These are phyloP conservation scores for Labia minor DNA, from an alignment of 2,888 invertebrate species.

Conservation along the genomic window DNA sequence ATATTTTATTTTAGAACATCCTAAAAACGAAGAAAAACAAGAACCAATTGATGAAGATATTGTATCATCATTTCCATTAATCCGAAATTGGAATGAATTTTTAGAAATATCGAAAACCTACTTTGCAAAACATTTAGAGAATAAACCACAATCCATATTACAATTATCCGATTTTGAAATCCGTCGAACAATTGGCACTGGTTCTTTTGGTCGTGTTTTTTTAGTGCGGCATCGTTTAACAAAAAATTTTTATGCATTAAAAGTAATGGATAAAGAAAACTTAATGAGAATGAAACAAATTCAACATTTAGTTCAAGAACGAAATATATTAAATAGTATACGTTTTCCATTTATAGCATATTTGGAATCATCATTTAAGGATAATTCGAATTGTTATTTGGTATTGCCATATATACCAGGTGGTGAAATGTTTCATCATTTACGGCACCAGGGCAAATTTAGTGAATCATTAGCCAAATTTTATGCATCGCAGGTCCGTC, in stretches of 20 bases:
- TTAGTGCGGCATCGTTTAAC: slow-evolving; percentile 47
- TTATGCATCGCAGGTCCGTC: slow-evolving; percentile 68
- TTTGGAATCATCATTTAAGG: slow-evolving; percentile 76
- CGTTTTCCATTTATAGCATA: slow-evolving; percentile 82
- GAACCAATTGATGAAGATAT: too few species aligned
- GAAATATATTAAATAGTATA: slow-evolving; percentile 76
- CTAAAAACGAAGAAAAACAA: too few species aligned
- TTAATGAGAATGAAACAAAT: slow-evolving; percentile 76
- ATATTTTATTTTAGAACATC: too few species aligned
- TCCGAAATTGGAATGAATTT: neutral
- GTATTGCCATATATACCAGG: slow-evolving; percentile 75
- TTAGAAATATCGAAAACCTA: neutral
- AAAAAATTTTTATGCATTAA: slow-evolving; percentile 66
- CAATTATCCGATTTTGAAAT: slow-evolving; percentile 54
- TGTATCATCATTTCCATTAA: neutral
- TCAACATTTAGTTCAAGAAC: slow-evolving; percentile 81
- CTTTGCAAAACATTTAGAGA: neutral
- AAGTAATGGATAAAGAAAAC: slow-evolving; percentile 76
- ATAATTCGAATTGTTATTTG: slow-evolving; percentile 74
- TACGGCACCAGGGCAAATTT: slow-evolving; percentile 48
- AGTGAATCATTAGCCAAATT: slow-evolving; percentile 74
- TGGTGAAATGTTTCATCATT: slow-evolving; percentile 77
- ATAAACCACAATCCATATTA: neutral
- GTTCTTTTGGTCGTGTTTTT: slow-evolving; percentile 85
- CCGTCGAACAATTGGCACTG: slow-evolving; percentile 70